These are phyloP conservation scores for Heliconius melpomene DNA, from an alignment of 1,140 invertebrate genomes.

Conservation along the genomic window DNA sequence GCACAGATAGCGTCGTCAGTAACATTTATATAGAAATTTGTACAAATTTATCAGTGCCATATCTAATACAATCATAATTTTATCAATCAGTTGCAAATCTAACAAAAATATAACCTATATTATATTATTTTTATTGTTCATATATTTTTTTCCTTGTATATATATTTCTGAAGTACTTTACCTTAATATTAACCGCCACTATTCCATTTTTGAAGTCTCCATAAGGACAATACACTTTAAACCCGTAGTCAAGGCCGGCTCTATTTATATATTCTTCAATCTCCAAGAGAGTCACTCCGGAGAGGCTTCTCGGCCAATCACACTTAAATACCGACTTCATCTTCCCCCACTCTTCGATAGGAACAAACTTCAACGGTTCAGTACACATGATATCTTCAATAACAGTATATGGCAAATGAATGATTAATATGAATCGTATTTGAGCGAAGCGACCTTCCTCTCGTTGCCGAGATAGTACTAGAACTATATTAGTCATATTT, in stretches of 20 bases:
- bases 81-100: no score
- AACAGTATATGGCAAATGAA: constrained; percentile 5
- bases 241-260: constrained; percentile 47
- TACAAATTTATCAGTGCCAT: no score
- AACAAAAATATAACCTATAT: no score
- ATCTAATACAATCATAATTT: no score
- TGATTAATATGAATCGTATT: not conserved
- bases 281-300: constrained; percentile 44
- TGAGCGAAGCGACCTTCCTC: constrained; percentile 11
- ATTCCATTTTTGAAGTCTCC: constrained; percentile 50
- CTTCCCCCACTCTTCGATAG: constrained; percentile 48
- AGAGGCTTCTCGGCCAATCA: constrained; percentile 50
- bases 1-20: no score
- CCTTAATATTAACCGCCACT: constrained; percentile 41
- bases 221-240: constrained; percentile 59
- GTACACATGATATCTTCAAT: constrained; percentile 30
- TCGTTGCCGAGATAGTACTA: not conserved
- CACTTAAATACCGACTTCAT: constrained; percentile 46
- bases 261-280: constrained; percentile 42
- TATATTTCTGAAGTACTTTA: constrained; percentile 3
- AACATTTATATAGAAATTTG: no score
- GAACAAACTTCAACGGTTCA: constrained; percentile 48
- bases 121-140: no score
- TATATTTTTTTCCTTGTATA: no score
- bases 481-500: constrained; percentile 5